These are phyloP conservation scores for Colossoma macropomum DNA, from an alignment of 2,113 vertebrate species.

Conservation along the genomic window DNA sequence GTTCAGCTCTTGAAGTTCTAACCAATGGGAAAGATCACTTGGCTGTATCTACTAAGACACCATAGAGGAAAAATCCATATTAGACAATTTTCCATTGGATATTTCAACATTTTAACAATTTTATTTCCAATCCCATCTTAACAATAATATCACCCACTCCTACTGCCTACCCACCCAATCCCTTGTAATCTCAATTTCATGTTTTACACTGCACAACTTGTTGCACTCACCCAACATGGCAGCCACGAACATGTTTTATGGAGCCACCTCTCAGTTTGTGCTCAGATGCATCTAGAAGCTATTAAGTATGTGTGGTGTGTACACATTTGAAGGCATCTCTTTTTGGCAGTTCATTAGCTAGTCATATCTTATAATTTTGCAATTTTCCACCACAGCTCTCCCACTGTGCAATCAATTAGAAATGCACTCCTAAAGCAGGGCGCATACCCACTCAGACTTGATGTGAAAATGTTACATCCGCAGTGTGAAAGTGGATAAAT, in stretches of 20 bases:
- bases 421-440: slow-evolving; percentile 68
- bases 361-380: slow-evolving; percentile 71
- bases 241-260: neutral
- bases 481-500: slow-evolving; percentile 62
- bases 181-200: slow-evolving; percentile 37
- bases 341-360: slow-evolving; percentile 67
- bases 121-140: no score
- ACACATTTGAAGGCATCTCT: slow-evolving; percentile 64
- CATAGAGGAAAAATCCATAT: no score
- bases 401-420: slow-evolving; percentile 77
- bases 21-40: no score
- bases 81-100: no score
- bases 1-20: no score
- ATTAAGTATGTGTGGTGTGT: neutral
- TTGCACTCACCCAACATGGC: slow-evolving; percentile 20
- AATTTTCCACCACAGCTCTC: slow-evolving; percentile 79
- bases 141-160: no score
- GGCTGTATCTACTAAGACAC: no score
- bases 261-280: neutral
- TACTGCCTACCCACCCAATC: neutral
- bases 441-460: slow-evolving; percentile 62
- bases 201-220: slow-evolving; percentile 29
- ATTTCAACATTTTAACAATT: no score
- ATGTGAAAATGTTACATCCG: slow-evolving; percentile 72
- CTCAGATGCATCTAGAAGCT: neutral